Base-by-base conservation (phyloP, 2,888 invertebrate genomes). In the Drosophila cracens region DNA sequence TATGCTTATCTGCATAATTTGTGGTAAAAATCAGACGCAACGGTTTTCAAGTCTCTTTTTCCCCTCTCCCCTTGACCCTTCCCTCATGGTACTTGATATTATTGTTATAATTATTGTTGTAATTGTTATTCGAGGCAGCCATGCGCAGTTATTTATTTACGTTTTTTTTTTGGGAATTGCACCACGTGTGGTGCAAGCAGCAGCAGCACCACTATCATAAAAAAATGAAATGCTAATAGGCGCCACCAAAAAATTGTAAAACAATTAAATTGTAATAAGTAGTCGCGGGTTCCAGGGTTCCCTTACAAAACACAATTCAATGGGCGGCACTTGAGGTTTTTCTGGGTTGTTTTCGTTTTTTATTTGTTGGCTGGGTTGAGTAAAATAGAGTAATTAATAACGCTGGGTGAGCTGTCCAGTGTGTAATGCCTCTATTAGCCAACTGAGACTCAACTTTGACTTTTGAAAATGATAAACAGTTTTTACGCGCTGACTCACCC, bases 221-320 rank as follows among this genome's bases (percentile, higher is more conserved):
- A n/a, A 38, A 40, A 6, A 6, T 62, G 79, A 46, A 46, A 89
- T 87, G 87, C 63, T 90, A 90, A 87, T 90, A 87, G 70, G 70
- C 77, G 88, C 89, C 90, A 89, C 77, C 90, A 25, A 53, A 33
- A 79, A 90, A 89, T 91, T 90, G 91, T 89, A 91, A 91, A 85
- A 89, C 89, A 89, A 89, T 91, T 89, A 91, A 91, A 89, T 89
- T 87, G 91, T 91, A 91, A 87, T 91, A 83, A 85, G 72, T 66
- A 56, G 57, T 25, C 16, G 46, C 54, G 65, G 49, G 36, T 75
- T 29, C 21, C 38, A 46, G 13, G 21, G 25, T 16, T 52, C 4
- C 56, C 46, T 4, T 38, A 2, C 52, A 31, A 25, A 48, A 65
- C 6, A 21, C 18, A 70, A 21, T 88, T 70, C 68, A 79, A 74